Evolutionary conservation across 2,888 invertebrate genomes (phyloP), one percentile per base, ranked within the genome.

Genomic region (Melieria crassipennis): DNA sequence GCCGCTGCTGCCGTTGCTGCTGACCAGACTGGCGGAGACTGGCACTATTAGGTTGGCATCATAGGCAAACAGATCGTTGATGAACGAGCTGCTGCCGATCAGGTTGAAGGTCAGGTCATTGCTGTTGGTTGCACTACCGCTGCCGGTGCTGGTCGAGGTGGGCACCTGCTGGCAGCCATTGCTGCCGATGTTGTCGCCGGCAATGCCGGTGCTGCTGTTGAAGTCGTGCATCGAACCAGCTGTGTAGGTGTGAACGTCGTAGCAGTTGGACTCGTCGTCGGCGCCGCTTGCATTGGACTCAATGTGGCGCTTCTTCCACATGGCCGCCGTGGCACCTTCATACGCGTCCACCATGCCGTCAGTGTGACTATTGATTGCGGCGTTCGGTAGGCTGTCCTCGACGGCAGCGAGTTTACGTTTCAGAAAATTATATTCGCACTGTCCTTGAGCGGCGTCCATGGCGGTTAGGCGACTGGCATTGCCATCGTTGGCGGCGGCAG

Each of bases 51-150:
- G 75, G 74, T 80, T 84, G 76, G 79, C 80, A 61, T 85, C 85
- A 60, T 85, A 85, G 65, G 78, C 84, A 72, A 85, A 85, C 9
- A 85, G 78, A 79, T 85, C 85, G 65, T 84, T 84, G 42, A 85
- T 85, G 62, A 84, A 85, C 48, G 75, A 71, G 65, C 69, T 76
- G 72, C 69, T 80, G 30, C 77, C 75, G 43, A 77, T 79, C n/a
- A 81, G 69, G 71, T 75, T 79, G 66, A 79, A 81, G 46, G 77
- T 73, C 13, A 77, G 61, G 52, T 76, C 76, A 46, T 57, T 55
- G 52, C n/a, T 65, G 7, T 47, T 61, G 48, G 48, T 64, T n/a
- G 46, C 52, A 47, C 11, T 69, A 42, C 47, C 50, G 30, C 55
- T 69, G 58, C 60, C 67, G 60, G 13, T 64, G 50, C 43, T 63